These are phyloP conservation scores for Macrophya alboannulata DNA, from an alignment of 2,888 invertebrate species.

Conservation along the genomic window DNA sequence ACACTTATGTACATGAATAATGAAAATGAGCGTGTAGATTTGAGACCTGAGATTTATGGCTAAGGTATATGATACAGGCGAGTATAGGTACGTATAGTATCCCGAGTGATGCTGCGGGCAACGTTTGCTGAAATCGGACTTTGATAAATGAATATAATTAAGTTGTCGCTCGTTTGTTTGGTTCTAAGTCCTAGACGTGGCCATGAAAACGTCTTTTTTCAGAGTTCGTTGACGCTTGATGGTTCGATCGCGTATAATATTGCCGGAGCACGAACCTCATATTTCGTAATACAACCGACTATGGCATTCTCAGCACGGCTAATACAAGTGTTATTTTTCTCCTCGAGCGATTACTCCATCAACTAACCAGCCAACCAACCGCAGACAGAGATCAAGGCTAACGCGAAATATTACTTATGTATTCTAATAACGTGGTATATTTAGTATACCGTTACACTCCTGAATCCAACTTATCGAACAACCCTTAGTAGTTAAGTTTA, in stretches of 20 bases:
- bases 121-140: conserved; percentile 34
- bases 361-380: conserved; percentile 6
- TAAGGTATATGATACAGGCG: background rate
- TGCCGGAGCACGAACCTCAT: conserved; percentile 3
- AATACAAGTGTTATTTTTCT: background rate
- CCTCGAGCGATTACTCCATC: background rate
- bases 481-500: background rate
- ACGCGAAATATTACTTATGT: background rate
- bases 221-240: conserved; percentile 48
- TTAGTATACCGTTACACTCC: background rate
- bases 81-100: background rate
- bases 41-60: background rate
- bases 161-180: conserved; percentile 29
- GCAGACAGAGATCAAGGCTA: background rate
- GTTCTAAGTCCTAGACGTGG: background rate
- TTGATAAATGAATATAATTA: conserved; percentile 55
- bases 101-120: conserved; percentile 36
- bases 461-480: background rate
- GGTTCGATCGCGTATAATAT: conserved; percentile 28
- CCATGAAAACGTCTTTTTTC: conserved; percentile 6
- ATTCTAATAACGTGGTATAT: background rate
- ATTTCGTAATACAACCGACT: conserved; percentile 5
- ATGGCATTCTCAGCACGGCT: background rate
- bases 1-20: background rate
- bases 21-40: background rate